Base-by-base conservation (phyloP, 2,888 invertebrate genomes). In the Choreutis nemorana region DNA sequence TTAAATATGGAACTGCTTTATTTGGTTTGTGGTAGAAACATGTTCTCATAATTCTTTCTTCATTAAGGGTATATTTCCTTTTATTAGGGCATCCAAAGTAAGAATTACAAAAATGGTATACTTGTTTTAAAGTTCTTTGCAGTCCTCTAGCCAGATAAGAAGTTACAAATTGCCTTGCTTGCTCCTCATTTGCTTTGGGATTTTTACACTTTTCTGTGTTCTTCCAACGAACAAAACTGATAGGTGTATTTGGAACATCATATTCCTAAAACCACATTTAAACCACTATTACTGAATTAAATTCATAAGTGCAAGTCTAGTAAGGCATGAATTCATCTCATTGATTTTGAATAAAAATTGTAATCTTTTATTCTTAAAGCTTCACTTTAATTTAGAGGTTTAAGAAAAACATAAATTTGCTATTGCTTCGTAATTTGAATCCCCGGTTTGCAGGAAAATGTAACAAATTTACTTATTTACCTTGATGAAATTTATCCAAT, bases 1-100 rank as follows among this genome's bases (percentile, higher is more conserved):
- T 44, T 33, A 65, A 41, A 36, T 54, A 41, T 29, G 39, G 38
- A 3, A 56, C 54, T 26, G 58, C 52, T 30, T 54, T 39, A 14
- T 44, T 41, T 8, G 64, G 58, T 26, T 50, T 42, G 32, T 72
- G 57, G 23, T 44, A 40, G 28, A 62, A 55, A 41, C 65, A 67
- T 12, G 66, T 54, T 35, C 60, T 42, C 50, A 75, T 64, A 6
- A 72, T 44, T 51, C 63, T 70, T 44, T 62, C 51, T 48, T 73
- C 73, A 27, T 42, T 36, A 14, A 35, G n/a, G 6, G 54, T 44
- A 38, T 61, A 70, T 2, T 32, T 18, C 4, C 64, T 62, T 42
- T 49, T 64, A 2, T 32, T 34, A 25, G 48, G 42, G 15, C 38
- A 42, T 27, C 55, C 55, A 45, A 51, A 59, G 31, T 46, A 30